Evolutionary conservation across 35 echinoderm and acorn worm species (phyloP), one percentile per base, ranked within the genome.

Genomic region (Ptychodera flava): DNA sequence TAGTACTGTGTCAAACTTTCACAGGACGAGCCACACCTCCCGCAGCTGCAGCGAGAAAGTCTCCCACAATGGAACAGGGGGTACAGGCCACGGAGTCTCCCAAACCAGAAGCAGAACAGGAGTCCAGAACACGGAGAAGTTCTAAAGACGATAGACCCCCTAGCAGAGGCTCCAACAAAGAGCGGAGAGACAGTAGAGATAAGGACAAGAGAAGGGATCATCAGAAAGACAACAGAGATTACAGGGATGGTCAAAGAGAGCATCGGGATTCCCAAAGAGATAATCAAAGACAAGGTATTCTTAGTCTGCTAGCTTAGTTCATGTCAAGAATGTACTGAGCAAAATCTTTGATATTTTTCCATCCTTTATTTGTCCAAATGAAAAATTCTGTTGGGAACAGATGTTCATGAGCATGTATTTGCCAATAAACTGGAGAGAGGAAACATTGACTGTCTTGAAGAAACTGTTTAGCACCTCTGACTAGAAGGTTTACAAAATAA

Each of bases 61-160:
- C 95, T 0, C 95, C 95, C 0, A 97, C 95, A 30, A 97, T 97
- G 95, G 95, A 97, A 78, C 95, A 97, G 81, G 95, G 89, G 31
- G 95, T 97, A 1, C 95, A 97, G 84, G 95, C 95, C 30, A 94
- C 92, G 12, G 38, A 84, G 77, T 91, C 38, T 32, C 95, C 85
- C 37, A 85, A 32, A 38, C 10, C 29, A 31, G 36, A 30, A 64
- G 83, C 16, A 15, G 28, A 1, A 78, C 80, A 36, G 77, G 64
- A 0, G 64, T 37, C 0, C 52, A 87, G 0, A 36, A 78, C 6
- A 22, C 6, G 45, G 22, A 64, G 45, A 64, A 22, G 22, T 64
- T 64, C 45, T 12, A 64, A 22, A 64, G 45, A 64, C 6, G 45
- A 64, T 12, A 64, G 45, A 64, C 45, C 45, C 6, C 45, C 45